Conservation (phyloP, 2,888 invertebrate genomes). For the Pseudoips prasinana region DNA sequence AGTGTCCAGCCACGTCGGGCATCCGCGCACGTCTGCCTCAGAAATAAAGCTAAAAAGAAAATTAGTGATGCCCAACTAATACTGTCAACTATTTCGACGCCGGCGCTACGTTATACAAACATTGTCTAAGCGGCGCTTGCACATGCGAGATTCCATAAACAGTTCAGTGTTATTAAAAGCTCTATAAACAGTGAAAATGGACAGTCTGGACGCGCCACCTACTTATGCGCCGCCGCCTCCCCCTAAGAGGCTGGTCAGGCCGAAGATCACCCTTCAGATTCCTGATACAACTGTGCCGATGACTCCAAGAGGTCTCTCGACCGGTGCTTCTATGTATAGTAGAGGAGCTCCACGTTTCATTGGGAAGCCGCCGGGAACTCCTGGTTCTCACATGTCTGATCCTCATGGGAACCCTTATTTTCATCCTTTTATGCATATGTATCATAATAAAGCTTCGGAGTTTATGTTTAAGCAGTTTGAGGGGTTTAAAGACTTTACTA, state of each 20-base stretch:
- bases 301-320: slow-evolving; percentile 44
- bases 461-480: slow-evolving; percentile 91
- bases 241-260: slow-evolving; percentile 54
- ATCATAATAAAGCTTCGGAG: slow-evolving; percentile 86
- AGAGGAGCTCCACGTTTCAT: slow-evolving; percentile 49
- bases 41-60: slow-evolving; percentile 38
- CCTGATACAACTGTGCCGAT: slow-evolving; percentile 47
- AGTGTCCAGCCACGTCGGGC: slow-evolving; percentile 62
- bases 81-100: slow-evolving; percentile 43
- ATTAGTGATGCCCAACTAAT: slow-evolving; percentile 39
- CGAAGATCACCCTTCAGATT: slow-evolving; percentile 78
- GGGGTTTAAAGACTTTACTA: slow-evolving; percentile 89
- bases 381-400: slow-evolving; percentile 61
- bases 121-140: slow-evolving; percentile 9
- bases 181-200: slow-evolving; percentile 45
- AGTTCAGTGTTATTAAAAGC: slow-evolving; percentile 25
- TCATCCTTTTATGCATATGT: slow-evolving; percentile 73
- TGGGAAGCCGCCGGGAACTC: slow-evolving; percentile 52
- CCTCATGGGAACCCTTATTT: slow-evolving; percentile 60
- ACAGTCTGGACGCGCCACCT: slow-evolving; percentile 53
- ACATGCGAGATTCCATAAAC: slow-evolving; percentile 18
- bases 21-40: slow-evolving; percentile 55
- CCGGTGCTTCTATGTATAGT: slow-evolving; percentile 43
- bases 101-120: slow-evolving; percentile 44
- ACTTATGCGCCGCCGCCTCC: slow-evolving; percentile 64